Base-by-base conservation (phyloP, 2,113 vertebrate genomes). In the Atlantisia rogersi region DNA sequence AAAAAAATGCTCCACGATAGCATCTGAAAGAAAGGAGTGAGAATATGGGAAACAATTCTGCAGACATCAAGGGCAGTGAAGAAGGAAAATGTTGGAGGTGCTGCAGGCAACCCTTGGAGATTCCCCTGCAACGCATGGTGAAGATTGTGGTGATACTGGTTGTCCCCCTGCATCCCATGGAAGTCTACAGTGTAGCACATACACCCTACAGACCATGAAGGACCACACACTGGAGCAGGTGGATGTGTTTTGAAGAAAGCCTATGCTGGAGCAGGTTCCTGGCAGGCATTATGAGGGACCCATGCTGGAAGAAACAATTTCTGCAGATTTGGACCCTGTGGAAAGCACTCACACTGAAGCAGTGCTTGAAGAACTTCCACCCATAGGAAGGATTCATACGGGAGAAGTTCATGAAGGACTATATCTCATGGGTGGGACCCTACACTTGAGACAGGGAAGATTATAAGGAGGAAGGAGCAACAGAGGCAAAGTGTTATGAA, bases 161-260 rank as follows among this genome's bases (percentile, higher is more conserved):
- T 60, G 25, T 76, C 17, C 19, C 20, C 4, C n/a, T 50, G 44
- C 20, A 50, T 20, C n/a, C 35, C 21, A 9, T 52, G 29, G 29
- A 64, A 16, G 21, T 63, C 44, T 18, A 32, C 28, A 39, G 20
- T 32, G 44, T 19, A 39, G 15, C 35, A 71, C 48, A 71, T 29
- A 26, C 11, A 32, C 14, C 29, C 25, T 35, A 24, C 40, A 60
- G 25, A 13, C 10, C 40, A 17, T 26, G 25, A 37, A 60, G 25
- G 5, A 37, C 42, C 2, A 1, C 42, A 60, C 4, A 2, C 13
- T 5, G 3, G 15, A 46, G 56, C 5, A 48, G 18, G 20, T 40
- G 50, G 50, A 24, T 55, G 11, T 40, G 28, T 28, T 37, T 10
- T 42, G n/a, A 53, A 52, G 16, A 50, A 55, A 59, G 24, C 4